Evolutionary conservation across 1,140 invertebrate genomes (phyloP).

Genomic region (Cyclargus thomasi): DNA sequence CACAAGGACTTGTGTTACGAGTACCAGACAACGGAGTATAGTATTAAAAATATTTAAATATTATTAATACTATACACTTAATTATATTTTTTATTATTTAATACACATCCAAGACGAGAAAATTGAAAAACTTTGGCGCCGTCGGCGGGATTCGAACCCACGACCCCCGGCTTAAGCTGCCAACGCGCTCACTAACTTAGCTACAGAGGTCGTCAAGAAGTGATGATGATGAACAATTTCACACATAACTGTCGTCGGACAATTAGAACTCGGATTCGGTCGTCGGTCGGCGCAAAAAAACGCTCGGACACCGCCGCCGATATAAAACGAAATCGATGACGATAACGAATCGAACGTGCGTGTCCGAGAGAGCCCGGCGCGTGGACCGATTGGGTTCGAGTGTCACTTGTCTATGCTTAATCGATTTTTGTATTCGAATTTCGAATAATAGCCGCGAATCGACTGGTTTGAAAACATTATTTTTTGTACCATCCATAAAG

Average conservation of each 20-base stretch:
- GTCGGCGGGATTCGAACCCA: too few relatives aligned
- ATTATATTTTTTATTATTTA: too few relatives aligned
- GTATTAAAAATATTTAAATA: too few relatives aligned
- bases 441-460: neutral
- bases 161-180: too few relatives aligned
- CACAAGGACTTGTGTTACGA: too few relatives aligned
- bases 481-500: too few relatives aligned
- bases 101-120: too few relatives aligned
- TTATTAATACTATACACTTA: too few relatives aligned
- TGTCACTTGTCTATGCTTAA: neutral
- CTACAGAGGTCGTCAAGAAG: too few relatives aligned
- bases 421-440: constrained; percentile 1
- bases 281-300: constrained; percentile 33
- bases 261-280: neutral
- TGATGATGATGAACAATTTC: neutral
- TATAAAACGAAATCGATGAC: constrained; percentile 37
- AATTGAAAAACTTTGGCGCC: too few relatives aligned
- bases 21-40: too few relatives aligned
- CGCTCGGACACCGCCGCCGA: constrained; percentile 39
- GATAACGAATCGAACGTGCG: constrained; percentile 51
- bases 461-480: neutral
- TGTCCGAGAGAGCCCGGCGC: constrained; percentile 50
- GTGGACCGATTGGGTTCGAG: constrained; percentile 43
- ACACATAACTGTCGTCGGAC: neutral
- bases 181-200: too few relatives aligned